Evolutionary conservation across 1,140 invertebrate genomes (phyloP), one percentile per base, ranked within the genome.

Genomic region (Camponotus pennsylvanicus): DNA sequence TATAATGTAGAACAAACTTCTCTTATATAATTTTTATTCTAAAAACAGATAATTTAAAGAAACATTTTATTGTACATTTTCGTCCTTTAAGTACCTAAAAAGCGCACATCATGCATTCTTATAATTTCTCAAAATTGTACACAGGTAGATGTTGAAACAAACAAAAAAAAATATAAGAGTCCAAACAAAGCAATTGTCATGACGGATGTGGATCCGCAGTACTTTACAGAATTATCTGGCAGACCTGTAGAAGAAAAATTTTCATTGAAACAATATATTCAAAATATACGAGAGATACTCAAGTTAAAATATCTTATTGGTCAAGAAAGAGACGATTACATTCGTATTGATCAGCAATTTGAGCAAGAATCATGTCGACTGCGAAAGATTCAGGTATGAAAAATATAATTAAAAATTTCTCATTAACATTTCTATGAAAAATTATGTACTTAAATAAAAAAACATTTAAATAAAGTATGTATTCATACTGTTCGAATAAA

Each of bases 181-280:
- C 40, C 63, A 7, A 71, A 91, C 32, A 86, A 93, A 27, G 66
- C 63, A 9, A 90, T 86, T 5, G 89, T 91, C 11, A 92, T 93
- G 34, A 94, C 93, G 4, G 96, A 97, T 87, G 93, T 97, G 3
- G 96, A 97, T 93, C 96, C 97, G 3, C 93, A 96, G 45, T 97
- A 95, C 90, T 97, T 96, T 90, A 95, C 95, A 6, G 93, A 96
- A 88, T 93, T 97, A 2, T 95, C 95, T 91, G 96, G 96, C 57
- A 92, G 95, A 77, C 92, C 95, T 3, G 95, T 96, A 3, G 93
- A 95, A 83, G 95, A 96, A 18, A 95, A 95, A 67, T 95, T 95
- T 73, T 96, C 95, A 45, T 92, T 96, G 55, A 90, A 92, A 55
- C 92, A 95, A 45, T 97, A 97, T 69, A 95, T 97, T 34, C 91